Percentiles rank a stretch among this genome's conserved stretches.
These are phyloP conservation scores for Taxidea taxus DNA, from an alignment of 2,113 vertebrate species.

Conservation along the genomic window DNA sequence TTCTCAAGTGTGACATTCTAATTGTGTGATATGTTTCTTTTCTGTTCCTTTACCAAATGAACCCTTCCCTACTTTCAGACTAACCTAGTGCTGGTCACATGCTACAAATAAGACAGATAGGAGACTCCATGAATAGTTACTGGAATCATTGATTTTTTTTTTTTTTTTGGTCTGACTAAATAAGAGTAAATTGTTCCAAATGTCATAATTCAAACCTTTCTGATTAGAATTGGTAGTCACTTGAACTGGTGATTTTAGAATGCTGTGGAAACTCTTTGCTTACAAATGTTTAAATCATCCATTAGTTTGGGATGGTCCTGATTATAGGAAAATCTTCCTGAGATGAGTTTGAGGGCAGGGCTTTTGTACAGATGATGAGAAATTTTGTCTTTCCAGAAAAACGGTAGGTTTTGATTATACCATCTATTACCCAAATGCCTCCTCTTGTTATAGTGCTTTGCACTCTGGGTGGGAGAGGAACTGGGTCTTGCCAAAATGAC, in stretches of 20 bases:
- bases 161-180: neutral
- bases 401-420: neutral
- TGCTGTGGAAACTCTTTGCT: neutral
- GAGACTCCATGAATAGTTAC: neutral
- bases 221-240: neutral
- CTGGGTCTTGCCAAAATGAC: neutral
- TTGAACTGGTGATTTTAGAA: neutral
- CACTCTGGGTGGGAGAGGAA: neutral
- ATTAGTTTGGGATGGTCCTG: neutral
- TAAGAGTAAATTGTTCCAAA: neutral
- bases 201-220: neutral
- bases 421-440: neutral
- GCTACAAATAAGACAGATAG: neutral
- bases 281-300: neutral
- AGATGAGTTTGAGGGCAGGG: neutral
- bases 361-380: neutral
- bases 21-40: neutral
- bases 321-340: neutral
- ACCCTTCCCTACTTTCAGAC: neutral
- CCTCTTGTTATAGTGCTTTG: neutral
- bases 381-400: neutral
- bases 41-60: neutral
- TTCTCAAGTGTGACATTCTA: neutral
- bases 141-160: neutral
- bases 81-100: neutral